Percentiles rank a stretch among this genome's conserved stretches.
Conservation (phyloP, 2,113 vertebrate genomes). For the Saguinus midas region DNA sequence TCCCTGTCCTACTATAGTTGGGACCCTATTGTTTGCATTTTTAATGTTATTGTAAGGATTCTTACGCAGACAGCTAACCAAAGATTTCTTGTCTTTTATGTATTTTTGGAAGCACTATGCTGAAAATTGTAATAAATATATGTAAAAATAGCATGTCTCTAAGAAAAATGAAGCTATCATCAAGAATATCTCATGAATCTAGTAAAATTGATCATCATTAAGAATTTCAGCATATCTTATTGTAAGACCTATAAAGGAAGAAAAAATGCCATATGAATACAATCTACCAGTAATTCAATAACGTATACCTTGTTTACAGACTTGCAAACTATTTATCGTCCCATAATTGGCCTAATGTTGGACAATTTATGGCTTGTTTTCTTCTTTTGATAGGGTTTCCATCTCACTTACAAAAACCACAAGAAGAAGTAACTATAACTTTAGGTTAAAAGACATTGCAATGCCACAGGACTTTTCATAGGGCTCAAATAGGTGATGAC, state of each 20-base stretch:
- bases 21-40: background rate
- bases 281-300: background rate
- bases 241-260: background rate
- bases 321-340: background rate
- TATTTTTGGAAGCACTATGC: background rate
- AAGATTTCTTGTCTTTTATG: background rate
- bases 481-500: background rate
- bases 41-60: background rate
- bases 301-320: background rate
- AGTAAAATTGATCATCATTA: background rate
- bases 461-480: background rate
- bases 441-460: background rate
- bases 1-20: background rate
- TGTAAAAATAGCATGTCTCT: background rate
- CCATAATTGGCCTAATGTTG: background rate
- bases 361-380: background rate
- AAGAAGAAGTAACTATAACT: background rate
- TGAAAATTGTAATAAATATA: background rate
- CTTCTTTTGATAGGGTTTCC: background rate
- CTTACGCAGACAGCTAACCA: background rate
- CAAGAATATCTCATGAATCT: background rate
- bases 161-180: background rate
- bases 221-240: background rate
- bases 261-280: conserved; percentile 8
- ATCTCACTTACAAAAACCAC: background rate